A percentile compares a stretch with the other conserved stretches of the same genome.
These are phyloP conservation scores for Cirrhinus mrigala DNA, from an alignment of 2,797 vertebrate species.

Conservation along the genomic window DNA sequence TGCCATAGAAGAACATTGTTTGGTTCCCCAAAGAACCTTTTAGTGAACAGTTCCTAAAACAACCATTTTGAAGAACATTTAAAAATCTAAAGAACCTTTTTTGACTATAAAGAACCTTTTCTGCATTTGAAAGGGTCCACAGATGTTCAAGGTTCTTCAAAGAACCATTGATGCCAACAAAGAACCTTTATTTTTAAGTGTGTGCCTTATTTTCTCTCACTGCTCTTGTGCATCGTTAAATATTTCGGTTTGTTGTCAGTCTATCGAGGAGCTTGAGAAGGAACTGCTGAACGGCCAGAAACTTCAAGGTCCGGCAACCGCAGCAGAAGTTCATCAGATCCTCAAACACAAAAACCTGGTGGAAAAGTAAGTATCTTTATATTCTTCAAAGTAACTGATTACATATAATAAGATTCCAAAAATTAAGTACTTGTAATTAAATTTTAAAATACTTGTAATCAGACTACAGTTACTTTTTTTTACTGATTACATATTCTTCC, in stretches of 20 bases:
- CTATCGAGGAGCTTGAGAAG: constrained; percentile 93
- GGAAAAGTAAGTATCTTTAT: constrained; percentile 84
- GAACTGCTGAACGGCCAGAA: constrained; percentile 98
- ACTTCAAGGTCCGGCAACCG: constrained; percentile 93
- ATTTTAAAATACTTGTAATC: background rate
- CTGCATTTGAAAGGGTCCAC: too few relatives aligned
- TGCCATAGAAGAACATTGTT: too few relatives aligned
- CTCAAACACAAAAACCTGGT: constrained; percentile 86
- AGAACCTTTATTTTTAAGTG: too few relatives aligned
- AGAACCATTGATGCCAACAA: too few relatives aligned
- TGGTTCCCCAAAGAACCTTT: too few relatives aligned
- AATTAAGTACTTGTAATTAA: background rate
- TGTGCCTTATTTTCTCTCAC: background rate
- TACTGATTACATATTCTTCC: background rate
- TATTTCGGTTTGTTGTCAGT: constrained; percentile 72
- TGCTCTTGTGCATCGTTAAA: background rate
- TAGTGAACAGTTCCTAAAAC: too few relatives aligned
- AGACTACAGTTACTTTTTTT: background rate
- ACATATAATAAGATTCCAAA: background rate
- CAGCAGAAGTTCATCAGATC: constrained; percentile 88
- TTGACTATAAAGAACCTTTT: too few relatives aligned
- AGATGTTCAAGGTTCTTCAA: too few relatives aligned
- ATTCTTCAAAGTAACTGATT: background rate
- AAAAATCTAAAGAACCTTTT: too few relatives aligned
- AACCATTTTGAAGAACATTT: too few relatives aligned